phyloP scores from a whole-genome alignment of 2,888 invertebrate genomes.

The Siphonodentalium dalli region DNA sequence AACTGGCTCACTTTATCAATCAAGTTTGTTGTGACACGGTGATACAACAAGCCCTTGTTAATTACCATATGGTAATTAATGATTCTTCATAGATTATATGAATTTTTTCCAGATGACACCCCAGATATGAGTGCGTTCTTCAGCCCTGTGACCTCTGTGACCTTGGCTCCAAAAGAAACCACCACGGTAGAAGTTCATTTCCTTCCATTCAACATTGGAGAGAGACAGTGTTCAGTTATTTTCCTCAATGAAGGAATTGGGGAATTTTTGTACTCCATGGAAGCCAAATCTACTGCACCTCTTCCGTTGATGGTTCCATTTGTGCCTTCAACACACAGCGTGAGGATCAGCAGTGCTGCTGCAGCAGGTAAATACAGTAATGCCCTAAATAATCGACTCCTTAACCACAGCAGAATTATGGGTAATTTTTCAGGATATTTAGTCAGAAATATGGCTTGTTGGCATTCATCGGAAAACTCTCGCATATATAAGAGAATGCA shows the following conservation, averaged over 20 bases:
- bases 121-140: conserved; percentile 54
- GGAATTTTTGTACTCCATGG: conserved; percentile 63
- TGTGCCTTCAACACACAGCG: conserved; percentile 45
- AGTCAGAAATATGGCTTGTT: too few species aligned
- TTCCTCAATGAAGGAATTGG: conserved; percentile 60
- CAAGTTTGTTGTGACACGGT: too few species aligned
- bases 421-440: too few species aligned
- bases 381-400: too few species aligned
- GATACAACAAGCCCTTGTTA: too few species aligned
- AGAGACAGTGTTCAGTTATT: conserved; percentile 60
- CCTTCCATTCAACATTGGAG: conserved; percentile 60
- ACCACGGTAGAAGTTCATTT: conserved; percentile 56
- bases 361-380: conserved; percentile 55
- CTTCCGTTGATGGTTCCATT: conserved; percentile 54
- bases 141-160: conserved; percentile 41
- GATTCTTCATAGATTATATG: too few species aligned
- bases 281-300: conserved; percentile 56
- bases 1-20: too few species aligned
- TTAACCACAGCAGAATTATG: too few species aligned
- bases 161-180: conserved; percentile 41
- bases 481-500: too few species aligned
- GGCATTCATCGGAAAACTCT: too few species aligned
- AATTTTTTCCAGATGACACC: conserved; percentile 36
- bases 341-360: conserved; percentile 60
- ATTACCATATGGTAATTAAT: too few species aligned